These are phyloP conservation scores for Meda fulgida DNA, from an alignment of 2,797 vertebrate species.

Conservation along the genomic window DNA sequence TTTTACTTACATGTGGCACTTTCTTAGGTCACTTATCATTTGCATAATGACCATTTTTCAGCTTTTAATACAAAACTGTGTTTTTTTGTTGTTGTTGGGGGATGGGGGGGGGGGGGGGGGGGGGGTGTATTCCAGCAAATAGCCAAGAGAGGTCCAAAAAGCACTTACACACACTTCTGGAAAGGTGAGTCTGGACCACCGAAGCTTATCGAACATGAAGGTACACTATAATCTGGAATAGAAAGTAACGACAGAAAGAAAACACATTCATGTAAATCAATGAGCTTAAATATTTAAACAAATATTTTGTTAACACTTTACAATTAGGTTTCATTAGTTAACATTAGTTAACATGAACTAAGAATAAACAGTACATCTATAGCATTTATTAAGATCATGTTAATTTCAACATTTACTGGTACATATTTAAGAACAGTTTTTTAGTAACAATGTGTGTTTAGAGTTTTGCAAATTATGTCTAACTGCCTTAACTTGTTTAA, in stretches of 20 bases:
- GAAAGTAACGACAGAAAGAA: not conserved
- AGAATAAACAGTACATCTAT: too few species aligned
- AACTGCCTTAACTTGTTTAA: too few species aligned
- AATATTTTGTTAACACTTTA: too few species aligned
- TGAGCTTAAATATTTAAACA: not conserved
- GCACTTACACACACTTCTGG: slow-evolving; percentile 76
- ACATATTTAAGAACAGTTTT: too few species aligned
- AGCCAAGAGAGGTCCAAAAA: slow-evolving; percentile 13
- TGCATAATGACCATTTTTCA: not conserved
- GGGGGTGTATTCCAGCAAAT: not conserved
- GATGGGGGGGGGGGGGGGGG: too few species aligned
- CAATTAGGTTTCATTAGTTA: too few species aligned
- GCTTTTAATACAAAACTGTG: not conserved
- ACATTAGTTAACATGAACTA: too few species aligned
- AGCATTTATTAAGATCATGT: too few species aligned
- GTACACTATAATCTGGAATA: slow-evolving; percentile 70
- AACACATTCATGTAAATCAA: not conserved
- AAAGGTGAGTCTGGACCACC: slow-evolving; percentile 73
- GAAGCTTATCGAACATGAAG: slow-evolving; percentile 70
- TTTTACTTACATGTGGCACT: not conserved
- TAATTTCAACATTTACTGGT: too few species aligned
- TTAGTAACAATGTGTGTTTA: not conserved
- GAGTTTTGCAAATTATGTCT: not conserved
- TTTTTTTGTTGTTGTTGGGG: not conserved
- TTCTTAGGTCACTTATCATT: not conserved